Conservation (phyloP, 2,113 vertebrate species). For the Nesoenas mayeri region DNA sequence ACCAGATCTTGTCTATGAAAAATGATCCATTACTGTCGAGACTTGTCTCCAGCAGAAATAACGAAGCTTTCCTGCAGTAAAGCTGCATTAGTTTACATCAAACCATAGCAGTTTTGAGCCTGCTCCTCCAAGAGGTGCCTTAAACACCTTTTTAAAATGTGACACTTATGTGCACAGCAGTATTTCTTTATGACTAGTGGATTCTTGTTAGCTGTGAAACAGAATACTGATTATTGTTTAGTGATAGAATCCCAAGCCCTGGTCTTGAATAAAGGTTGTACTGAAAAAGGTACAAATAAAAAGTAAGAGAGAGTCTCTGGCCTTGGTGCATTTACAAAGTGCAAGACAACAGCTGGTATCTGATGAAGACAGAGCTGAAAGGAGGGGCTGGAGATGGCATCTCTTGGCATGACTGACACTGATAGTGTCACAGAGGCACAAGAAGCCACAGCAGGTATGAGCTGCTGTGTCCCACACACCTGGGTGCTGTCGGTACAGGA, state of each 20-base stretch:
- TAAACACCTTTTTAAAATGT: not conserved
- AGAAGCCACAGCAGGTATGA: not conserved
- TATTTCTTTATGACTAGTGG: not conserved
- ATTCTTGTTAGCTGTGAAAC: not conserved
- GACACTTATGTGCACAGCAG: not conserved
- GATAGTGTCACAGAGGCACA: rapidly evolving
- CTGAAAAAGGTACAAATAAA: not conserved
- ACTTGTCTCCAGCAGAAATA: not conserved
- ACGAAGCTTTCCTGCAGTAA: not conserved
- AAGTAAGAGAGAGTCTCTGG: not conserved
- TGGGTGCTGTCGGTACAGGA: not conserved
- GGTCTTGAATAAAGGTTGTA: not conserved
- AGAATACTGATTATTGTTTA: not conserved
- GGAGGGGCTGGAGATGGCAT: not conserved
- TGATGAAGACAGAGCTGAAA: not conserved
- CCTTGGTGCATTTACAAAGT: not conserved
- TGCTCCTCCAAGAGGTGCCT: not conserved
- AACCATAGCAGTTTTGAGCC: not conserved
- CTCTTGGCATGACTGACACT: not conserved
- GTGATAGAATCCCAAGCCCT: not conserved
- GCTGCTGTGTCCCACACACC: rapidly evolving
- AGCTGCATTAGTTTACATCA: not conserved
- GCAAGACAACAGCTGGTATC: not conserved
- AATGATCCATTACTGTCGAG: not conserved
- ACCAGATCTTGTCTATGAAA: not conserved